Base-by-base conservation (phyloP, 2,797 vertebrate genomes). In the Euphonia xanthogaster region DNA sequence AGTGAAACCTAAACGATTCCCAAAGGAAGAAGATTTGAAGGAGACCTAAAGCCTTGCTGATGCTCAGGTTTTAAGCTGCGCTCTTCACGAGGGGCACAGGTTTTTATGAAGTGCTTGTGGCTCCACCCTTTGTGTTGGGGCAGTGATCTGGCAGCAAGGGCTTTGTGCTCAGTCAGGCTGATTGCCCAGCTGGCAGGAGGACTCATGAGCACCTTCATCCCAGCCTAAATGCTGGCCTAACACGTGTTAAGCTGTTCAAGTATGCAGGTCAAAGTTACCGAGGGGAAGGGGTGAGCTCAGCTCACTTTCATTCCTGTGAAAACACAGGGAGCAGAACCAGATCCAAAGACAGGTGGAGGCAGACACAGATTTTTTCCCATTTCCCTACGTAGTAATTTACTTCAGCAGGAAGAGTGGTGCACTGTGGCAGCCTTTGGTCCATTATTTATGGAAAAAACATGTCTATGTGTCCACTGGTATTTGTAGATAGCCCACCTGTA, bases 91-190 rank as follows among this genome's bases (percentile, higher is more conserved):
- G 14, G 20, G 28, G 19, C 44, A 62, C 2, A 2, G 4, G 25
- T 63, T 70, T 60, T 33, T 10, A 3, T 10, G 28, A 54, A n/a
- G 50, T 10, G 17, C 27, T 44, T 0, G 0, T 28, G 71, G 28
- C 58, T 75, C 33, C 45, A 8, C 79, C 25, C 17, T 55, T 55
- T 67, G 37, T 28, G 62, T 15, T 33, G 4, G 0, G 21, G 2
- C 4, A 44, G 35, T 57, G 14, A 60, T 19, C 18, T 6, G 20
- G 31, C 17, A 30, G 35, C 60, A 73, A 83, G 42, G 35, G 21
- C 25, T 68, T 51, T 2, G 1, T 0, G 5, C 47, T 25, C 35
- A 19, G 14, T 23, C 13, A n/a, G 53, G 30, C 62, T 0, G 0
- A 21, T 35, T 75, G 54, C 60, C 53, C 35, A 51, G 30, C 54